Evolutionary conservation across 2,113 vertebrate genomes (phyloP), one percentile per base, ranked within the genome.

Genomic region (Neolamprologus brichardi): DNA sequence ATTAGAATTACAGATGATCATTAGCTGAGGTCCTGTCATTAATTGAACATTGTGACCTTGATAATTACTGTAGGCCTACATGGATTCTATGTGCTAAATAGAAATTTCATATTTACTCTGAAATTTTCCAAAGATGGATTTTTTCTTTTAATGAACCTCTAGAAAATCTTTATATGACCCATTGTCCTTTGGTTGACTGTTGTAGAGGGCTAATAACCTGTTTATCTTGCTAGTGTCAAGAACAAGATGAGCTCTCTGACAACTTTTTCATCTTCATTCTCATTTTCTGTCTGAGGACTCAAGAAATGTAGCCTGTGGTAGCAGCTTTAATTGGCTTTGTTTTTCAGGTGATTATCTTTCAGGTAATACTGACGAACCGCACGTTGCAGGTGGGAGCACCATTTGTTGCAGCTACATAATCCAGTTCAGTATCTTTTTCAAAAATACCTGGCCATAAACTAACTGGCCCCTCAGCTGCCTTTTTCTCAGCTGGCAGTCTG

Each of bases 1-100:
- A 93, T 94, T 94, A 91, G 93, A 94, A 93, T 94, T 94, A 94
- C 91, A 89, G 91, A 86, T 72, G 85, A 91, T 95, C 41, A 78
- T 95, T 95, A 94, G 88, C 87, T 12, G 5, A 72, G 75, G 82
- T 82, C 87, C 87, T 87, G 87, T 84, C 87, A 87, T 93, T 93
- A 94, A 95, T 93, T 91, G 90, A 84, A 92, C 93, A 87, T 85
- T 89, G 87, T 92, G 94, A 93, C 93, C 93, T 94, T 83, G 83
- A 88, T 94, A 94, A 93, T 93, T 89, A 87, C 91, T 88, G 87
- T 80, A 85, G 90, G 34, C 83, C 23, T 81, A 90, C 72, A 88
- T 86, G 78, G 70, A 60, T 44, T 72, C 39, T 44, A 17, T 83
- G 62, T 88, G 75, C 41, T 64, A 64, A 64, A 37, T 72, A 67